A percentile compares a stretch with the other conserved stretches of the same genome.
Conservation (phyloP, 2,113 vertebrate genomes). For the Cottus gobio region DNA sequence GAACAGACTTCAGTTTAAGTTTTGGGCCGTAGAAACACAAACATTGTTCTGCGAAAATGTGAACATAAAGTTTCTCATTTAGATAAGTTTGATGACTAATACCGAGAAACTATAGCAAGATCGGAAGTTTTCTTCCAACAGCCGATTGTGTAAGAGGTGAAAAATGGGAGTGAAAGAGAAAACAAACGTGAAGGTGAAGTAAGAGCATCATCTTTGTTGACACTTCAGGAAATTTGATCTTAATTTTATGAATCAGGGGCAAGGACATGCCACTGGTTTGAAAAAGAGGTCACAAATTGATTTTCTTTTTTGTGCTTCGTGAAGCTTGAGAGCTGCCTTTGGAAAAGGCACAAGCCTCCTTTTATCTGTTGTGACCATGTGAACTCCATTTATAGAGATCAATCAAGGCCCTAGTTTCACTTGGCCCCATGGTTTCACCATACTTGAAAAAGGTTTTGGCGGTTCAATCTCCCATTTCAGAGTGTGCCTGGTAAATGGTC, state of each 20-base stretch:
- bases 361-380: background rate
- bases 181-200: background rate
- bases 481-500: background rate
- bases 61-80: background rate
- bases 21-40: background rate
- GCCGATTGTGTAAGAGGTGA: background rate
- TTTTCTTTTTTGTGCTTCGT: background rate
- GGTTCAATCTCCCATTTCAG: background rate
- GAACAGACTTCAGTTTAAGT: background rate
- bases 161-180: background rate
- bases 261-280: background rate
- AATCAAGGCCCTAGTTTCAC: background rate
- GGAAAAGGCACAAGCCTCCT: background rate
- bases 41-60: background rate
- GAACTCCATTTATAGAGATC: background rate
- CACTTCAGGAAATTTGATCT: background rate
- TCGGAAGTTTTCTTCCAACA: background rate
- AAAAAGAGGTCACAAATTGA: background rate
- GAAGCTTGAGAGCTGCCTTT: background rate
- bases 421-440: too few species aligned
- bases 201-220: background rate
- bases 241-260: background rate
- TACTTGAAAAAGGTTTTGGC: background rate
- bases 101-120: too few species aligned
- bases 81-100: background rate